These are phyloP conservation scores for Euglossa dilemma DNA, from an alignment of 1,140 invertebrate genomes.

Conservation along the genomic window DNA sequence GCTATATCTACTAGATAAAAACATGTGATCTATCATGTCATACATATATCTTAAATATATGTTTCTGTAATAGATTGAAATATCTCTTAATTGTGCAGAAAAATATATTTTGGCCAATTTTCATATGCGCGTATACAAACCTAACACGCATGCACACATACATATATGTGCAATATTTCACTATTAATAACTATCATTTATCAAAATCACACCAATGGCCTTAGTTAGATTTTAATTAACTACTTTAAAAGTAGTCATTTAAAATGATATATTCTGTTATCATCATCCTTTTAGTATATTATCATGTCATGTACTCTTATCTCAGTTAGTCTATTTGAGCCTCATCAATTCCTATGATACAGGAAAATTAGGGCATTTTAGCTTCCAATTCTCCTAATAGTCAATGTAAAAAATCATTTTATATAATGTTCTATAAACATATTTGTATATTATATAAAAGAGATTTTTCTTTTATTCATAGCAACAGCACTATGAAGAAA, in stretches of 20 bases:
- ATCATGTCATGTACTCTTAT: slow-evolving; percentile 33
- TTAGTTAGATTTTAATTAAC: slow-evolving; percentile 39
- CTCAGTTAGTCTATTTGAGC: slow-evolving; percentile 51
- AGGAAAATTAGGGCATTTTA: slow-evolving; percentile 56
- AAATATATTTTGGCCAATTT: slow-evolving; percentile 15
- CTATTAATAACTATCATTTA: slow-evolving; percentile 14
- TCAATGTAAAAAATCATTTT: slow-evolving; percentile 56
- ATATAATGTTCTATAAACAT: slow-evolving; percentile 57
- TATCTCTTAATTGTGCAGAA: neutral
- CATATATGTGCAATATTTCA: neutral
- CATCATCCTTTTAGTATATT: slow-evolving; percentile 24
- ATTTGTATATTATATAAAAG: slow-evolving; percentile 57
- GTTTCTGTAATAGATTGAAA: neutral
- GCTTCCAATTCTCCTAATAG: slow-evolving; percentile 52
- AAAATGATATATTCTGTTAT: slow-evolving; percentile 34
- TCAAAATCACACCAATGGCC: slow-evolving; percentile 24
- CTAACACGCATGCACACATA: neutral
- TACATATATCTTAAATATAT: slow-evolving; percentile 16
- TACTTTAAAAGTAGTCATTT: slow-evolving; percentile 51
- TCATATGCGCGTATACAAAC: neutral
- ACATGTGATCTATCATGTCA: neutral
- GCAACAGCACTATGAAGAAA: slow-evolving; percentile 38
- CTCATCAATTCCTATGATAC: slow-evolving; percentile 53
- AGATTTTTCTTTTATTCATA: slow-evolving; percentile 38
- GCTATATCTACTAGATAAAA: neutral